These are phyloP conservation scores for Callipepla squamata DNA, from an alignment of 2,113 vertebrate species.

Conservation along the genomic window DNA sequence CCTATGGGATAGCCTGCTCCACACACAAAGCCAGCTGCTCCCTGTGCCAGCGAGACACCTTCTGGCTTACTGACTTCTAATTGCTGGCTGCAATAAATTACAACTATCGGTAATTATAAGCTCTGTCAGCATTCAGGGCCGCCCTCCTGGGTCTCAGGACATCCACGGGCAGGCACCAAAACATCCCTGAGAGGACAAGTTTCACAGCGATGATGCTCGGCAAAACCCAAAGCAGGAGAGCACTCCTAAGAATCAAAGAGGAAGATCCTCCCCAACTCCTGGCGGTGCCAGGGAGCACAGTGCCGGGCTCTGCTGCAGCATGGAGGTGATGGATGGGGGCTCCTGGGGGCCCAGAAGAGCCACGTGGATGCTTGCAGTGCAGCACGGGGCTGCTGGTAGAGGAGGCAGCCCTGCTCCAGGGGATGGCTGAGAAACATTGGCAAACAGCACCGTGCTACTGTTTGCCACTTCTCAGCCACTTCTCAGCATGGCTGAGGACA, in stretches of 20 bases:
- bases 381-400: background rate
- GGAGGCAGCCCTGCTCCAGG: background rate
- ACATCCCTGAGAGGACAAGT: fast-evolving
- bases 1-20: background rate
- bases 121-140: background rate
- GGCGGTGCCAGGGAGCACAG: background rate
- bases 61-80: background rate
- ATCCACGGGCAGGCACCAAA: background rate
- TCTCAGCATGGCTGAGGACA: background rate
- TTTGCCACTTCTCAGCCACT: background rate
- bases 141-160: background rate
- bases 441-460: background rate
- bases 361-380: no score
- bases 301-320: fast-evolving
- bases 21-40: background rate
- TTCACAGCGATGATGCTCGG: background rate
- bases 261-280: background rate
- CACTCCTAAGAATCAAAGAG: background rate
- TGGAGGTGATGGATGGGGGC: background rate
- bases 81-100: conserved; percentile 20
- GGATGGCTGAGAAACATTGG: background rate
- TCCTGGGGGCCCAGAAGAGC: no score
- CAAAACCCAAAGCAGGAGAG: background rate
- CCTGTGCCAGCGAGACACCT: background rate
- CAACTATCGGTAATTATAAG: conserved; percentile 34